A percentile compares a stretch with the other conserved stretches of the same genome.
These are phyloP conservation scores for Meloe dianella DNA, from an alignment of 2,888 invertebrate species.

Conservation along the genomic window DNA sequence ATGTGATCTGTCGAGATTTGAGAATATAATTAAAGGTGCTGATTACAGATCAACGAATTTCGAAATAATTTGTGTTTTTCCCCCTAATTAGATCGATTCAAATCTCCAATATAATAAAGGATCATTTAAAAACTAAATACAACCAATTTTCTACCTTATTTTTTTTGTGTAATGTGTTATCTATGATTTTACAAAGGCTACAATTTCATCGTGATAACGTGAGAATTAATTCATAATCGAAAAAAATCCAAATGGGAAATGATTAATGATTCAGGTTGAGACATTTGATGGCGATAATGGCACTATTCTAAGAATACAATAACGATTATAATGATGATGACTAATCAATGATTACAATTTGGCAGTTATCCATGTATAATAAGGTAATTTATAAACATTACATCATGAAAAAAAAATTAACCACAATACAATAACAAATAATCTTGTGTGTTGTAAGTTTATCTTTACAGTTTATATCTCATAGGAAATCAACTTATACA, in stretches of 20 bases:
- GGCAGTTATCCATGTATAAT: constrained; percentile 23
- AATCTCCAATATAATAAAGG: no score
- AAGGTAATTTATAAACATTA: constrained; percentile 30
- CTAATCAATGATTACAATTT: neutral
- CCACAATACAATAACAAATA: constrained; percentile 13
- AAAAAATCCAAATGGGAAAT: neutral
- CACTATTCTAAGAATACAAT: constrained; percentile 4
- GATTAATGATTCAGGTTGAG: neutral
- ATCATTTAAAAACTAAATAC: no score
- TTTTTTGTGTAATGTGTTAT: no score
- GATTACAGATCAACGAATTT: neutral
- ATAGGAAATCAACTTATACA: constrained; percentile 23
- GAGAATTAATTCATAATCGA: neutral
- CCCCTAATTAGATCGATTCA: no score
- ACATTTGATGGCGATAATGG: neutral
- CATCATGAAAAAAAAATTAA: neutral
- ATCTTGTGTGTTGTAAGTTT: constrained; percentile 18
- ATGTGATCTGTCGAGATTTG: neutral
- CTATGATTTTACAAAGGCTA: no score
- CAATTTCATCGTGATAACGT: neutral
- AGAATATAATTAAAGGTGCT: no score
- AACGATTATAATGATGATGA: constrained; percentile 7
- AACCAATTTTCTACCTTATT: no score
- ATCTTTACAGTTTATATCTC: constrained; percentile 28
- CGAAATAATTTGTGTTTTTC: neutral